These are phyloP conservation scores for Oncopodura yosiiana DNA, from an alignment of 1,140 invertebrate genomes.

Conservation along the genomic window DNA sequence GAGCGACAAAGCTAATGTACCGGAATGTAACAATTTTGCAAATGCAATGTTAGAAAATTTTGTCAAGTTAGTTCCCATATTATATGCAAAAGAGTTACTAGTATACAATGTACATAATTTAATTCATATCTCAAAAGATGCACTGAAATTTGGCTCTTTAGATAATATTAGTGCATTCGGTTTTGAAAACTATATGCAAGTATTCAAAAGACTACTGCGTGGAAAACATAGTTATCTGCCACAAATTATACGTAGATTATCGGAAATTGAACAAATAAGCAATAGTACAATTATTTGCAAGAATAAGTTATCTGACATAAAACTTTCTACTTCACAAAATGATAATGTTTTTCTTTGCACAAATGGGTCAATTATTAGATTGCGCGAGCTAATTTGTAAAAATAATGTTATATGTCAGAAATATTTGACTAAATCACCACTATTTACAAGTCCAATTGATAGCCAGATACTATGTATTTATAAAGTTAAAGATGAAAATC, in stretches of 20 bases:
- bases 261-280: too few relatives aligned
- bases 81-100: conserved; percentile 3
- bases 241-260: not conserved
- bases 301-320: too few relatives aligned
- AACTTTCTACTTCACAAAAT: too few relatives aligned
- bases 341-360: too few relatives aligned
- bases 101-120: conserved; percentile 14
- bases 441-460: too few relatives aligned
- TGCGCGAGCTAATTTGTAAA: too few relatives aligned
- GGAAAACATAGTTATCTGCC: conserved; percentile 9
- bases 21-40: not conserved
- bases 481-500: too few relatives aligned
- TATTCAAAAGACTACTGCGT: not conserved
- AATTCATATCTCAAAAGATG: conserved; percentile 6
- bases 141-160: not conserved
- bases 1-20: not conserved
- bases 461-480: too few relatives aligned
- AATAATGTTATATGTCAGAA: too few relatives aligned
- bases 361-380: too few relatives aligned
- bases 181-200: conserved; percentile 14
- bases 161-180: conserved; percentile 2
- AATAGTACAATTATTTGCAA: too few relatives aligned
- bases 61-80: not conserved
- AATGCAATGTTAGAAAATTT: not conserved
- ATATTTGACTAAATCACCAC: too few relatives aligned